Base-by-base conservation (phyloP, 2,113 vertebrate species). In the Brachyhypopomus gauderio region DNA sequence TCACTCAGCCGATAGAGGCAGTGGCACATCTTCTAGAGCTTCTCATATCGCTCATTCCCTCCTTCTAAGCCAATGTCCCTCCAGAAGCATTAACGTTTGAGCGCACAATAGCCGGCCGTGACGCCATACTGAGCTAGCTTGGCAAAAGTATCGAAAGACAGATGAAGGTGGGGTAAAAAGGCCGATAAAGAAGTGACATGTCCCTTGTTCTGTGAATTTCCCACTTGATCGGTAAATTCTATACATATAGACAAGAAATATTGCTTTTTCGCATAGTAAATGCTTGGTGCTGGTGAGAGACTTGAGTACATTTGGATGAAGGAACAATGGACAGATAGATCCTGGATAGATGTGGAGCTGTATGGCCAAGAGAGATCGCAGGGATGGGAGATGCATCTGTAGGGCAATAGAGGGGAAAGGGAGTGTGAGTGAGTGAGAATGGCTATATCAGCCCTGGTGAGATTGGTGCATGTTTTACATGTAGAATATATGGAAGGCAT, bases 1-100 rank as follows among this genome's bases (percentile, higher is more conserved):
- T 92, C 89, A 91, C 85, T 90, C 89, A 91, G 78, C 16, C 84
- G 69, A 86, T 67, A 87, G 88, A 84, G 90, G 75, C 79, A 72
- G 73, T 60, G 17, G 79, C 75, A 85, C 76, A 83, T 82, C 81
- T 78, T 94, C 93, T 90, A 90, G 88, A 82, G 86, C 85, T 94
- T 92, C 93, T 94, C 93, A 93, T 93, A 92, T 93, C 95, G 94
- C 95, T 95, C 95, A 92, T 86, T 80, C 86, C 87, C 92, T 88
- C 69, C 94, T 93, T 87, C 89, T 88, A 93, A 86, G 84, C 90
- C 88, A 91, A 92, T 86, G 85, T 90, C 91, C 90, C 88, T 88
- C 85, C 85, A 84, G 83, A 86, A 84, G 85, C 85, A 84, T 86
- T 86, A 84, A 69, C 80, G 70, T 82, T 85, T 86, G 79, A 85